Evolutionary conservation across 2,113 vertebrate genomes (phyloP), one percentile per base, ranked within the genome.

Genomic region (Calyptommatus sinebrachiatus): DNA sequence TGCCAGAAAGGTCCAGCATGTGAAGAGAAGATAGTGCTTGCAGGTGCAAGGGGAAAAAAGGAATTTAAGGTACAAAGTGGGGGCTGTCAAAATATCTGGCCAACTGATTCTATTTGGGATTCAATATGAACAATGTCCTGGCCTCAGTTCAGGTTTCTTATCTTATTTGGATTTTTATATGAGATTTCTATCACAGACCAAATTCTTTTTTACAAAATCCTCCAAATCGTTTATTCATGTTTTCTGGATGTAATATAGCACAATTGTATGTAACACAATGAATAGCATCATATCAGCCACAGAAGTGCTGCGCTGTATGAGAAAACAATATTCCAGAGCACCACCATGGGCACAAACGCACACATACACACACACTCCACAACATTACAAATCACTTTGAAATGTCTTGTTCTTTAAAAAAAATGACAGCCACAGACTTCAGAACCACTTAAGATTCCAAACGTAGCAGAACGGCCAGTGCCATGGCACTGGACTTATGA

Each of bases 161-260:
- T 73, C 29, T 80, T 66, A 67, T 50, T 60, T 57, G 24, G 41
- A n/a, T 21, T 71, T n/a, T 67, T 69, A 41, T 31, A 60, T 45
- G 24, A 31, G 14, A 74, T 57, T n/a, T 24, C 8, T 26, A 53
- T 26, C 2, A 90, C 26, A 88, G 78, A 92, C 35, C 26, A 87
- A 89, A 83, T 22, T 57, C 89, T 86, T 73, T 62, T 86, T 18
- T 95, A 95, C 88, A 94, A 95, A 95, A 95, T 80, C 86, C 85
- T 93, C 91, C 88, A 83, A 91, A 90, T 95, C 87, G 88, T 95
- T 95, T 95, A 95, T 95, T 95, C 83, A 81, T 53, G 74, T 87
- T 85, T 89, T 78, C 89, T 89, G 84, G 85, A 92, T 76, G 73
- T 60, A 70, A 76, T 76, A 67, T 75, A 75, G 65, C 73, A 81